Percentiles rank a stretch among this genome's conserved stretches.
Evolutionary conservation across 2,797 vertebrate genomes (phyloP).

Genomic region (Huso huso): DNA sequence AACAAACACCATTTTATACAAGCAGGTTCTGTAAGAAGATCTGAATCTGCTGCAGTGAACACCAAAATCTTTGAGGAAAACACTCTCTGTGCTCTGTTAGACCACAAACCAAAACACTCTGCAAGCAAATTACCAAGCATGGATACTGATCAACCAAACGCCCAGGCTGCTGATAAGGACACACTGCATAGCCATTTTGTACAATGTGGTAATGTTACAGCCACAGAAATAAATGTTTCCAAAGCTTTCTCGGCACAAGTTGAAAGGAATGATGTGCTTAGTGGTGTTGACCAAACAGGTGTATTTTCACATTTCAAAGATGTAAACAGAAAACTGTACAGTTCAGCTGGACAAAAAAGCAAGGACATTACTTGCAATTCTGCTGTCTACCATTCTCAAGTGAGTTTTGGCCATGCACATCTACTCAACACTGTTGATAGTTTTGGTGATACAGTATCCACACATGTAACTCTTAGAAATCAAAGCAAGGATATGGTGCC

Average conservation of each 20-base stretch:
- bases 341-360: too few relatives aligned
- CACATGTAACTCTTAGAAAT: slow-evolving; percentile 22
- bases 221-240: too few relatives aligned
- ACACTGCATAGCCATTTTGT: too few relatives aligned
- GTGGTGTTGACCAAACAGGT: too few relatives aligned
- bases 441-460: slow-evolving; percentile 13
- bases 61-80: slow-evolving; percentile 18
- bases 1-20: background rate
- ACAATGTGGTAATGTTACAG: too few relatives aligned
- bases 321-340: too few relatives aligned
- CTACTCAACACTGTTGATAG: background rate
- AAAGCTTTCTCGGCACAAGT: too few relatives aligned
- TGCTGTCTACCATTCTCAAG: slow-evolving; percentile 15
- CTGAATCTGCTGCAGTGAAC: slow-evolving; percentile 13
- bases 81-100: slow-evolving; percentile 13
- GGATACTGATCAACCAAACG: too few relatives aligned
- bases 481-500: slow-evolving; percentile 41
- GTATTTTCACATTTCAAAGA: too few relatives aligned
- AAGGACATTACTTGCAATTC: too few relatives aligned
- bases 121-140: background rate
- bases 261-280: too few relatives aligned
- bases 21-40: slow-evolving; percentile 22
- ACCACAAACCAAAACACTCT: slow-evolving; percentile 19
- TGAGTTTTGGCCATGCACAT: slow-evolving; percentile 10
- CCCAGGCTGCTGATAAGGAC: too few relatives aligned